phyloP scores from a whole-genome alignment of 2,888 invertebrate species.

The Drosophila koepferae region DNA sequence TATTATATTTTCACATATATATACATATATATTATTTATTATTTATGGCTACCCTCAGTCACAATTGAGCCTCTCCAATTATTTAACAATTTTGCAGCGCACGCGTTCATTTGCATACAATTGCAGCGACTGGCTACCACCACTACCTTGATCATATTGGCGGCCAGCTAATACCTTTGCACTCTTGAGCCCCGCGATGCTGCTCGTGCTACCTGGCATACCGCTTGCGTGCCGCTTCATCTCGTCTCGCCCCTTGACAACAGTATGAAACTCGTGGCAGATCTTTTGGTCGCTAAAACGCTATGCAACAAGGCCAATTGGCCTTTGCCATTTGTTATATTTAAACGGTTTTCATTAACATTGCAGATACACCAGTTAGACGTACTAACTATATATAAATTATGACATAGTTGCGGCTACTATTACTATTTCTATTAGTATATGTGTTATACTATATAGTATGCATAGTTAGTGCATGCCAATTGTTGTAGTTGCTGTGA shows the following conservation, averaged over 20 bases:
- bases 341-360: constrained; percentile 70
- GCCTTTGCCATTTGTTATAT: constrained; percentile 39
- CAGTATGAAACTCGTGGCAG: constrained; percentile 13
- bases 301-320: constrained; percentile 41
- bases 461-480: constrained; percentile 34
- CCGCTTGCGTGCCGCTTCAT: background rate
- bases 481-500: constrained; percentile 8
- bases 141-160: constrained; percentile 49
- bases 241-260: background rate
- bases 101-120: constrained; percentile 81
- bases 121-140: constrained; percentile 45
- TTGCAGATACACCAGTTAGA: constrained; percentile 21
- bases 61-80: constrained; percentile 41
- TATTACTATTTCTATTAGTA: constrained; percentile 4
- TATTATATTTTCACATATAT: background rate
- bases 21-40: background rate
- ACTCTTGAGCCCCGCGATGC: background rate
- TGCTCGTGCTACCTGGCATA: background rate
- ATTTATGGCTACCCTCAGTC: background rate
- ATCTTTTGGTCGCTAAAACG: constrained; percentile 23
- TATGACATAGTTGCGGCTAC: constrained; percentile 7
- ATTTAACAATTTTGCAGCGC: constrained; percentile 73
- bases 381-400: constrained; percentile 14
- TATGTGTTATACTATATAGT: background rate
- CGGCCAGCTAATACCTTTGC: constrained; percentile 8